Conservation (phyloP, 2,797 vertebrate species). For the Mus minutoides region DNA sequence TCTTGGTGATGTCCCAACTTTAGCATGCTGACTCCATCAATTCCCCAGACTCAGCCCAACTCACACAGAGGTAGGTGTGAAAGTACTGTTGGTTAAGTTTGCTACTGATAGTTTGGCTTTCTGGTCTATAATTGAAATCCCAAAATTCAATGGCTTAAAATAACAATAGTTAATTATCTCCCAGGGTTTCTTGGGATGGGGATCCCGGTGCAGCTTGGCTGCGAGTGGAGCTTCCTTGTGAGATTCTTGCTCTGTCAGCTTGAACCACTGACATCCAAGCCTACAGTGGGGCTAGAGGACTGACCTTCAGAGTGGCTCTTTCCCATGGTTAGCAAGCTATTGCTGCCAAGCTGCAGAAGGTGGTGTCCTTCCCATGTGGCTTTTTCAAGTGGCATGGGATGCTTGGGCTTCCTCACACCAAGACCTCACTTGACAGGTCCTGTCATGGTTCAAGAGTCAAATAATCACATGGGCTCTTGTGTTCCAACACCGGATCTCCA, state of each 20-base stretch:
- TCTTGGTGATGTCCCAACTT: fast-evolving
- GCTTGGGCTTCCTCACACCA: not conserved
- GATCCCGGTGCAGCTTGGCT: not conserved
- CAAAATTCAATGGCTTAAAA: not conserved
- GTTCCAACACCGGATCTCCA: not conserved
- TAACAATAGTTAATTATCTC: not conserved
- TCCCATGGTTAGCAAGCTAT: fast-evolving
- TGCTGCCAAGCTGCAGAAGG: not conserved
- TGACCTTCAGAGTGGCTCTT: not conserved
- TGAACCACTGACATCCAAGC: not conserved
- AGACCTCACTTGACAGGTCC: not conserved
- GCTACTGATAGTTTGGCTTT: too few relatives aligned
- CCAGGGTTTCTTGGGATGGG: fast-evolving
- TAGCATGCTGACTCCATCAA: not conserved
- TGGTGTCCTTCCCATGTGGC: fast-evolving
- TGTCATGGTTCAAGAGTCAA: not conserved
- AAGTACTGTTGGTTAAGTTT: not conserved
- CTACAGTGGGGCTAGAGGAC: not conserved
- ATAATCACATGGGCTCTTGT: not conserved
- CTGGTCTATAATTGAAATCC: not conserved
- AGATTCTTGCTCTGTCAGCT: not conserved
- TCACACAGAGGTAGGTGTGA: not conserved
- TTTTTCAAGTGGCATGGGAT: not conserved
- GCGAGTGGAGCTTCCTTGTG: not conserved
- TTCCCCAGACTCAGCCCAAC: not conserved